phyloP scores from a whole-genome alignment of 2,113 vertebrate species.

The Hippopotamus amphibius region DNA sequence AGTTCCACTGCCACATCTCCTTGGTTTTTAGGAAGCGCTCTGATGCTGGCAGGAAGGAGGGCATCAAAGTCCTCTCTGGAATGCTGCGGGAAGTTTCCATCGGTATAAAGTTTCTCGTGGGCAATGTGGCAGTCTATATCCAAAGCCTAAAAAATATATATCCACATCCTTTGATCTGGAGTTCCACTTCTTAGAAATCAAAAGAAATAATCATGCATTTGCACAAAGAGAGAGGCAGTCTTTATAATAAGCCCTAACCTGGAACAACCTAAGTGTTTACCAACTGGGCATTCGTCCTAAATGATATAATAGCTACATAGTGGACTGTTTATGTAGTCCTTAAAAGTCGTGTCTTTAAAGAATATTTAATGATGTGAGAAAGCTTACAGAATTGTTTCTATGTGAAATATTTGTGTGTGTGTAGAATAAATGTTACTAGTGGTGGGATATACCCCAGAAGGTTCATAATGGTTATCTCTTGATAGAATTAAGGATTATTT shows the following conservation, averaged over 20 bases:
- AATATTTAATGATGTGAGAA: background rate
- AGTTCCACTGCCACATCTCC: background rate
- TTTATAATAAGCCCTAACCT: background rate
- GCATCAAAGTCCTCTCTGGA: too few relatives aligned
- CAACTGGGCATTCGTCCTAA: background rate
- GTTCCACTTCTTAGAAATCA: constrained; percentile 32
- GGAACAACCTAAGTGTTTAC: background rate
- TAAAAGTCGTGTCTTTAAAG: constrained; percentile 29
- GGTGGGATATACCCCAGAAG: background rate
- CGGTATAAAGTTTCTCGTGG: background rate
- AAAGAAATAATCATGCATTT: background rate
- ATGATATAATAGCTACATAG: background rate
- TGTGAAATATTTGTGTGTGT: background rate
- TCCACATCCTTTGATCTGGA: background rate
- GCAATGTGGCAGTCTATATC: background rate
- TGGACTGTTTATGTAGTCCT: background rate
- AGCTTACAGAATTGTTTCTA: background rate
- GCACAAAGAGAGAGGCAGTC: background rate
- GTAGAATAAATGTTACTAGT: background rate
- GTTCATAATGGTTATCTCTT: background rate
- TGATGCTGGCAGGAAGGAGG: background rate
- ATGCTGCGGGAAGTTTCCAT: background rate
- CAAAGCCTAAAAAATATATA: background rate
- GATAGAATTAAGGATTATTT: background rate
- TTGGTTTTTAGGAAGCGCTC: background rate